Percentiles rank a stretch among this genome's conserved stretches.
Evolutionary conservation across 1,140 invertebrate species (phyloP).

Genomic region (Lysiphlebus fabarum): DNA sequence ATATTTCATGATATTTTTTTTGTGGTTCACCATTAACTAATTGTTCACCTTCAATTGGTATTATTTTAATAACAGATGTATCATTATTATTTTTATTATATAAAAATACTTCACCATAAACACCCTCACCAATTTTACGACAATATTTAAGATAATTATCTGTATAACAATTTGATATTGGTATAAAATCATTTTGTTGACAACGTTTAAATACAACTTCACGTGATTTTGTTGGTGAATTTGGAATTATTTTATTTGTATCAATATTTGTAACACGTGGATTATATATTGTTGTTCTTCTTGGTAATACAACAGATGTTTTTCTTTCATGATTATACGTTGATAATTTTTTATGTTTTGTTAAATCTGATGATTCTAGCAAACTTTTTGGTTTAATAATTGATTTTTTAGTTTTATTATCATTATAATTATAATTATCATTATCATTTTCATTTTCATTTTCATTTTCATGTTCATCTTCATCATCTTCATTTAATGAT

Average conservation of each 20-base stretch:
- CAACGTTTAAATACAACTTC: slow-evolving; percentile 64
- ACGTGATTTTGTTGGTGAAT: slow-evolving; percentile 43
- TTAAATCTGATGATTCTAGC: too few species aligned
- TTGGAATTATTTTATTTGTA: not conserved
- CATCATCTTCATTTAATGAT: slow-evolving; percentile 2
- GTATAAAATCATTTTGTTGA: slow-evolving; percentile 59
- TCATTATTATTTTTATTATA: slow-evolving; percentile 55
- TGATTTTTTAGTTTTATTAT: too few species aligned
- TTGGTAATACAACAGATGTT: slow-evolving; percentile 15
- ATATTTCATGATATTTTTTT: slow-evolving; percentile 81
- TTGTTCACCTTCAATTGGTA: slow-evolving; percentile 74
- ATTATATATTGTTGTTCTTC: slow-evolving; percentile 18
- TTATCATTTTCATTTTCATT: too few species aligned
- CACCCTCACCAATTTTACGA: slow-evolving; percentile 87
- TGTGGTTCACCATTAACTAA: slow-evolving; percentile 81
- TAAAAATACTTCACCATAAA: slow-evolving; percentile 88
- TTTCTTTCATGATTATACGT: too few species aligned
- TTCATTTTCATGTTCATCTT: too few species aligned
- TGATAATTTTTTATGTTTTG: too few species aligned
- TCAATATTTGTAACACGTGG: too few species aligned
- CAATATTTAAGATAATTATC: slow-evolving; percentile 61
- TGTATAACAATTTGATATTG: slow-evolving; percentile 63
- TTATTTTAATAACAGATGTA: slow-evolving; percentile 75
- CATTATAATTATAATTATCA: too few species aligned
- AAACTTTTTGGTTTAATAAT: too few species aligned